phyloP scores from a whole-genome alignment of 2,113 vertebrate species.

The Brevimyrus niger region DNA sequence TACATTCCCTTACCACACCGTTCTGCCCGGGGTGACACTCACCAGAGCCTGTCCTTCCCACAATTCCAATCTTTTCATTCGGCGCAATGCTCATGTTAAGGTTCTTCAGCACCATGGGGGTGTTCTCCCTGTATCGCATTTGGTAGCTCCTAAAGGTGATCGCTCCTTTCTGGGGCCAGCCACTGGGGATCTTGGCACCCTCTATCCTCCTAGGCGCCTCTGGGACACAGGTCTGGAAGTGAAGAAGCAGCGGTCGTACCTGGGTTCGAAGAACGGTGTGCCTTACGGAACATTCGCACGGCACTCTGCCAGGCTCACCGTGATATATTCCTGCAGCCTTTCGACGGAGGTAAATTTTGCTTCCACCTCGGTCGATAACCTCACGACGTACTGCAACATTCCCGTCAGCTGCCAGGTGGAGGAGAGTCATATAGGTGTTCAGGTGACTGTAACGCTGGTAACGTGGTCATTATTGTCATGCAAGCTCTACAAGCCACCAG shows the following conservation, averaged over 20 bases:
- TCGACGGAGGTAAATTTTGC: conserved; percentile 70
- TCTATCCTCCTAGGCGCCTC: conserved; percentile 49
- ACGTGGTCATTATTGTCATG: not conserved
- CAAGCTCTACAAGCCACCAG: not conserved
- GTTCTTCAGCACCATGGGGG: conserved; percentile 58
- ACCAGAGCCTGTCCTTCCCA: conserved; percentile 70
- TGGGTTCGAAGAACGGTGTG: not conserved
- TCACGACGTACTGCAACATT: conserved; percentile 60
- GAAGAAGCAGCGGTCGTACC: not conserved
- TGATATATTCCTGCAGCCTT: conserved; percentile 61
- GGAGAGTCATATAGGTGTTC: not conserved
- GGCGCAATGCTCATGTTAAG: conserved; percentile 54
- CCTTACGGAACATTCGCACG: not conserved
- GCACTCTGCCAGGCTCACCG: conserved; percentile 34
- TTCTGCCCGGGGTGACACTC: conserved; percentile 14
- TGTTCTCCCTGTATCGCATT: conserved; percentile 69
- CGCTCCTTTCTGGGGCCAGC: conserved; percentile 60
- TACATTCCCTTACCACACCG: not conserved
- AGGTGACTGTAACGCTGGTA: not conserved
- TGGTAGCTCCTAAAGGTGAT: conserved; percentile 64
- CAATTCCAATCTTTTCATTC: conserved; percentile 70
- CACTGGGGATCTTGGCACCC: conserved; percentile 40
- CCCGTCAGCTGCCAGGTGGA: conserved; percentile 55
- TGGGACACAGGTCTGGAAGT: conserved; percentile 52
- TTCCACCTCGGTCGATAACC: conserved; percentile 57